Evolutionary conservation across 2,113 vertebrate species (phyloP).

Genomic region (Tiliqua scincoides): DNA sequence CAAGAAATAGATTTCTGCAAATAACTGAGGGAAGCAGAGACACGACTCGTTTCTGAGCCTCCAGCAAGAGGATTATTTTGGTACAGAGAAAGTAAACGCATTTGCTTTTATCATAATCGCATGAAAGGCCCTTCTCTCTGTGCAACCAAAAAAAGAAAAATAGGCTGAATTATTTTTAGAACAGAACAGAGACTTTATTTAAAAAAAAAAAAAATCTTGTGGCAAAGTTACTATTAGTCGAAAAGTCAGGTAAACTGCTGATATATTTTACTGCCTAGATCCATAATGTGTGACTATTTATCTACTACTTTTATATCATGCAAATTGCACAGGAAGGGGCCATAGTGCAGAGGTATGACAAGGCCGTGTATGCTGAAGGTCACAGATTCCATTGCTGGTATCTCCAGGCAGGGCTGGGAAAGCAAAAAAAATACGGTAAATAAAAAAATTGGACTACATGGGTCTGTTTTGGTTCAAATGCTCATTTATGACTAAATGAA

Average conservation of each 20-base stretch:
- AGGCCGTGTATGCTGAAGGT: too few species aligned
- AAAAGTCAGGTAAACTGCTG: not conserved
- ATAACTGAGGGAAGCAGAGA: not conserved
- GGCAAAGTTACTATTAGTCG: not conserved
- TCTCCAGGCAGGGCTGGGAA: too few species aligned
- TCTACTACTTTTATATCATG: too few species aligned
- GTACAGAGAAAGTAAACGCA: slow-evolving; percentile 11
- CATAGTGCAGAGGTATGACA: not conserved
- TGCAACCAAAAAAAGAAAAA: slow-evolving; percentile 34
- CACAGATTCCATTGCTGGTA: too few species aligned
- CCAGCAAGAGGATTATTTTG: slow-evolving; percentile 48
- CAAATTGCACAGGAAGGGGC: too few species aligned
- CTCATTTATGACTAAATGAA: too few species aligned
- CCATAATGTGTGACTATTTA: not conserved
- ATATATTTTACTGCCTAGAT: not conserved
- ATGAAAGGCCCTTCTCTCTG: not conserved
- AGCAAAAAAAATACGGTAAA: too few species aligned
- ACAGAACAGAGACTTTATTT: slow-evolving; percentile 31
- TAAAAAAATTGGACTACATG: too few species aligned
- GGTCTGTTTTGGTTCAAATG: too few species aligned
- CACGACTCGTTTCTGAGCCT: slow-evolving; percentile 34
- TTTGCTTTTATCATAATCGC: slow-evolving; percentile 36
- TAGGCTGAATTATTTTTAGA: slow-evolving; percentile 42
- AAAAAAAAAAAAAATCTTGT: not conserved
- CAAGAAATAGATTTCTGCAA: slow-evolving; percentile 49